phyloP scores from a whole-genome alignment of 2,888 invertebrate genomes.

The Aelia acuminata region DNA sequence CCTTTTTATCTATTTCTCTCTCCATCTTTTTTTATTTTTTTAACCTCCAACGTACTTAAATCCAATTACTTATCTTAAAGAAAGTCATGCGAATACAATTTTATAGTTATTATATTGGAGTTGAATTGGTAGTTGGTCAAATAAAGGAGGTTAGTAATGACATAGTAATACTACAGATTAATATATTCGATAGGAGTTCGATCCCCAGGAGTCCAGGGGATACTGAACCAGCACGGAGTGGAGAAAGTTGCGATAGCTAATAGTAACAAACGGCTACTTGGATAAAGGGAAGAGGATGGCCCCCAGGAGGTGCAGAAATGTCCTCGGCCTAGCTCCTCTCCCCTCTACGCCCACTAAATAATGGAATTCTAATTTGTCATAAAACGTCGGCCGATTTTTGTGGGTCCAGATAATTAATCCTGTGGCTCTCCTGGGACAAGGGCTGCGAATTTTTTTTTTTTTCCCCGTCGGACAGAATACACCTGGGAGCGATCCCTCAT shows the following conservation, averaged over 20 bases:
- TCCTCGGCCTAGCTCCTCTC: background rate
- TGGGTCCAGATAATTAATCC: slow-evolving; percentile 31
- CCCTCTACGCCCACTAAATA: background rate
- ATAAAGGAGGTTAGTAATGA: no score
- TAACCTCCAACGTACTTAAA: no score
- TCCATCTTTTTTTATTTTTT: no score
- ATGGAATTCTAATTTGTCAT: slow-evolving; percentile 40
- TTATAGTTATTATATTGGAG: no score
- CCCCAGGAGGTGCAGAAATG: background rate
- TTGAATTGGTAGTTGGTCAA: no score
- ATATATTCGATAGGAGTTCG: background rate
- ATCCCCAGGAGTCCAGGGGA: background rate
- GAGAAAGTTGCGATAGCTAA: background rate
- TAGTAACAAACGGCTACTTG: background rate
- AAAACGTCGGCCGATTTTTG: slow-evolving; percentile 18
- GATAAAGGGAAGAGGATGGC: background rate
- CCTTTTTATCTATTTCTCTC: no score
- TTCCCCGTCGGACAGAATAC: background rate
- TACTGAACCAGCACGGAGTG: background rate
- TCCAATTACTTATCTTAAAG: no score
- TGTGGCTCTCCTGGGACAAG: background rate
- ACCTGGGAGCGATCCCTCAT: slow-evolving; percentile 33
- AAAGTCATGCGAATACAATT: no score
- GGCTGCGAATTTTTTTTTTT: background rate
- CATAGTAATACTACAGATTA: background rate